These are phyloP conservation scores for Poecilia wingei DNA, from an alignment of 2,797 vertebrate genomes.

Conservation along the genomic window DNA sequence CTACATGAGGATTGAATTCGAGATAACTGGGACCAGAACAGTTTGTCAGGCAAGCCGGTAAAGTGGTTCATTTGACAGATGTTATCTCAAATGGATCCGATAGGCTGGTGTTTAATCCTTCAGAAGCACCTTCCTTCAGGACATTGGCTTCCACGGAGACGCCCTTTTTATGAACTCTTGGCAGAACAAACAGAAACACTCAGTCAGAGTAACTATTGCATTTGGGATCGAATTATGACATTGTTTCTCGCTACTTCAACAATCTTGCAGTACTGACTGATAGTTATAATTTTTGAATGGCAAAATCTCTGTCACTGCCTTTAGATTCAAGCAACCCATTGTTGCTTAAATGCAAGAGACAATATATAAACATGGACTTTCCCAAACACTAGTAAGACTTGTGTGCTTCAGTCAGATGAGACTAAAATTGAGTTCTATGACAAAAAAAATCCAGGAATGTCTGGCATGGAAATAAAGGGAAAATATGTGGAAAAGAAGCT, in stretches of 20 bases:
- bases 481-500: neutral
- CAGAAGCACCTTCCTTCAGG: conserved; percentile 74
- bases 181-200: conserved; percentile 11
- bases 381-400: neutral
- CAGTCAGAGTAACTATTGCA: neutral
- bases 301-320: neutral
- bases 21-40: conserved; percentile 62
- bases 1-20: conserved; percentile 62
- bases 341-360: neutral
- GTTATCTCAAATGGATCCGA: conserved; percentile 75
- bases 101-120: conserved; percentile 75
- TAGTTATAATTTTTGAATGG: neutral
- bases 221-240: neutral
- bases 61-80: conserved; percentile 75
- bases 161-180: conserved; percentile 62
- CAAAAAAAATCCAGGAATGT: neutral
- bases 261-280: neutral
- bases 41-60: conserved; percentile 52
- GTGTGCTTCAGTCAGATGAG: neutral
- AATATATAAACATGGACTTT: neutral
- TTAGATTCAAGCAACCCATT: neutral
- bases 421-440: neutral
- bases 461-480: neutral
- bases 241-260: neutral
- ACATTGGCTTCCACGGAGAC: conserved; percentile 55